Evolutionary conservation across 2,113 vertebrate species (phyloP), one percentile per base, ranked within the genome.

Genomic region (Hippocampus zosterae): DNA sequence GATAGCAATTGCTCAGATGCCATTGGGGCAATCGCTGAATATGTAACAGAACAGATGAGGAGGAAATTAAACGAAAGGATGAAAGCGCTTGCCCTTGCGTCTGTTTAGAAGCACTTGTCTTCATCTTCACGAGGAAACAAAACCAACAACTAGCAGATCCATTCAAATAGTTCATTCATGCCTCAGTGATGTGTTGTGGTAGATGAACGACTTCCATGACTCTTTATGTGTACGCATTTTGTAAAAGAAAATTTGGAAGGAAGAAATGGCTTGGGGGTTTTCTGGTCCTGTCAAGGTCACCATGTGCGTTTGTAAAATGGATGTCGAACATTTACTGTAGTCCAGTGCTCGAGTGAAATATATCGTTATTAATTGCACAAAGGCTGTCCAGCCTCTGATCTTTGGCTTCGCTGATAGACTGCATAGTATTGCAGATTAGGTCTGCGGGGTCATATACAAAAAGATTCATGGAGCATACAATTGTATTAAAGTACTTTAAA

Each of bases 301-400:
- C 19, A 29, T 40, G 25, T n/a, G 3, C 21, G 56, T 12, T 61
- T 48, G 16, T 48, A 21, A 61, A 61, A 37, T 29, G 60, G 3
- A 18, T 37, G 23, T 8, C 33, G 15, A 44, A 15, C 68, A 74
- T 79, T 75, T 67, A 37, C 33, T 6, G 56, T 82, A 80, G 71
- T 78, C 44, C 65, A 21, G 15, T 53, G 68, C n/a, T 48, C 59
- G 50, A 60, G 48, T 29, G 27, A 29, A 23, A 53, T 55, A 37
- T 0, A 16, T 41, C 12, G 64, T 67, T 60, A 40, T 41, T 72
- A 68, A 81, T 80, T 59, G 37, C 10, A n/a, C 25, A 33, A 62
- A 72, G 64, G 60, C 69, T 68, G 67, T 75, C 57, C 63, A 68
- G 60, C 16, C 5, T 55, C 21, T 60, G 66, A 70, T 3, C 41